Base-by-base conservation (phyloP, 2,797 vertebrate genomes). In the Xenopus petersii region DNA sequence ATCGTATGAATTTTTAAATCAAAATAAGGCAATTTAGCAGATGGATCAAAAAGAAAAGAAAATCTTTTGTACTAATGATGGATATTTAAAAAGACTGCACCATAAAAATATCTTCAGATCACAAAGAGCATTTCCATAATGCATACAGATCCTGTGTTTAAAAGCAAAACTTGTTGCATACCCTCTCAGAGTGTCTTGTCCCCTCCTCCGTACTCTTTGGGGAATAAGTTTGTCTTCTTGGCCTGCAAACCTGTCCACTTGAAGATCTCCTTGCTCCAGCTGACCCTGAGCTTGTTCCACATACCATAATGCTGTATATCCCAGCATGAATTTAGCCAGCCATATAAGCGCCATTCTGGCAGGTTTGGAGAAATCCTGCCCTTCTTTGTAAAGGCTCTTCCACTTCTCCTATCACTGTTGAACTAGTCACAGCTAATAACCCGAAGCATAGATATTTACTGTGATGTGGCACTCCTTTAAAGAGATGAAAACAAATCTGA, bases 131-230 rank as follows among this genome's bases (percentile, higher is more conserved):
- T 6, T 42, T 42, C 36, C 36, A 42, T 42, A 42, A 3, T 30
- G 26, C 26, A 30, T 42, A 42, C 36, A 42, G 36, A 42, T 6
- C 15, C 49, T 51, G 2, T 51, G 49, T 51, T 10, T 10, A 51
- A 15, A 51, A 51, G 4, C 12, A 51, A 42, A 9, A 42, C 36
- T 6, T 42, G 21, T 30, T 4, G 80, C 93, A 69, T 91, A 97
- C 95, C 95, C 95, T 87, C 94, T 92, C 77, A 97, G 86, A 9
- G 92, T 90, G 81, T 97, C 95, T 79, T 95, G 94, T 81, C 95
- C 95, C 73, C 94, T 92, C 74, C 95, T 91, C 30, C 95, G 91
- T 77, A 96, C 95, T 73, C 95, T 89, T 84, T 87, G 82, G 0
- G 92, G 74, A 58, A 84, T 89, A 82, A 91, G 90, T 78, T 91